These are phyloP conservation scores for Physocephala rufipes DNA, from an alignment of 2,888 invertebrate species.

Conservation along the genomic window DNA sequence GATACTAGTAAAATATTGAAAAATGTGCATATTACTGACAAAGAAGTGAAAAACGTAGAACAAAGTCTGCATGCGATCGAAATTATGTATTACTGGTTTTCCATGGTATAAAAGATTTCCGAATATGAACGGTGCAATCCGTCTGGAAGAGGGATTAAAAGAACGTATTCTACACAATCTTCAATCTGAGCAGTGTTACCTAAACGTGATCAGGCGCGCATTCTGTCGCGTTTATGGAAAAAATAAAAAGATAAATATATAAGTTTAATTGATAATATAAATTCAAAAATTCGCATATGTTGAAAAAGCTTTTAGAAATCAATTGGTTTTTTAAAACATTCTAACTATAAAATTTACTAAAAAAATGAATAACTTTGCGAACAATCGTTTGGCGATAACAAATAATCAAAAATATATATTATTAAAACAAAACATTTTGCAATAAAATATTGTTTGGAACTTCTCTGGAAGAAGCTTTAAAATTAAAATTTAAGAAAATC, in stretches of 20 bases:
- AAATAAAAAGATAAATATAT: too few species aligned
- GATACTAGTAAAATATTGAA: background rate
- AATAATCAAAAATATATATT: background rate
- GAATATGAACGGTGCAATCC: background rate
- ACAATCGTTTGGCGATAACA: background rate
- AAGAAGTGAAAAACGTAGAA: background rate
- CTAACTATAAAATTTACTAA: background rate
- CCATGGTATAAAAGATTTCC: background rate
- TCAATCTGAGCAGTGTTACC: background rate
- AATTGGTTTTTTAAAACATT: background rate
- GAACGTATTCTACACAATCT: background rate
- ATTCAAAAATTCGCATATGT: too few species aligned
- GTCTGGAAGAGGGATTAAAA: background rate
- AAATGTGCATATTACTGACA: background rate
- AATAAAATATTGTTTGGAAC: slow-evolving; percentile 15
- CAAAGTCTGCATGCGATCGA: background rate
- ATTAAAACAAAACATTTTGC: background rate
- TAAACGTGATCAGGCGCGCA: background rate
- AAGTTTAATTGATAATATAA: too few species aligned
- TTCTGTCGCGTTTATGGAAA: too few species aligned
- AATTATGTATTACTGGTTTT: too few species aligned
- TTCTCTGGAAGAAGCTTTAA: slow-evolving; percentile 45
- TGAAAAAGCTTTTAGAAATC: background rate
- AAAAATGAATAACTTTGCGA: background rate
- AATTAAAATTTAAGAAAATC: slow-evolving; percentile 18